Evolutionary conservation across 2,113 vertebrate genomes (phyloP).

Genomic region (Mola mola): DNA sequence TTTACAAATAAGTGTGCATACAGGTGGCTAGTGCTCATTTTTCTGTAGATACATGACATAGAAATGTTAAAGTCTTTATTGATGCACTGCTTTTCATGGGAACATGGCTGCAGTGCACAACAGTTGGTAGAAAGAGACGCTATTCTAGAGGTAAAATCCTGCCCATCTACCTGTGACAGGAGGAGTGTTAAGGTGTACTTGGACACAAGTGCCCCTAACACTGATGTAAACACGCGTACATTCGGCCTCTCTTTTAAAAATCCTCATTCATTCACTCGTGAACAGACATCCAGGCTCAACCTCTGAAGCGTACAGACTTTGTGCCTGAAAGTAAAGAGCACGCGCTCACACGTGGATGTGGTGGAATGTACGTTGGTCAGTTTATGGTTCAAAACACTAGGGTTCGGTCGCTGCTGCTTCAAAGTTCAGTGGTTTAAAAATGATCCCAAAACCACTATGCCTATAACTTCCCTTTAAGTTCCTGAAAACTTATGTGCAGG

Average conservation of each 20-base stretch:
- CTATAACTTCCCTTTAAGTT: slow-evolving; percentile 29
- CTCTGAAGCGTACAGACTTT: slow-evolving; percentile 47
- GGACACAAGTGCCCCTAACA: slow-evolving; percentile 54
- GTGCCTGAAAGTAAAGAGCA: slow-evolving; percentile 42
- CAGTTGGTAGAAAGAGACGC: slow-evolving; percentile 57
- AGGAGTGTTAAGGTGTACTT: slow-evolving; percentile 53
- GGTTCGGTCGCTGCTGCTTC: slow-evolving; percentile 73
- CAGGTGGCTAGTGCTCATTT: slow-evolving; percentile 69
- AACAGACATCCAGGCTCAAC: slow-evolving; percentile 40
- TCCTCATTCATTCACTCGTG: slow-evolving; percentile 44
- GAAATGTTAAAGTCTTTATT: slow-evolving; percentile 42
- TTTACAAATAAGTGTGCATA: slow-evolving; percentile 77
- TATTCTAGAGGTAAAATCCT: slow-evolving; percentile 65
- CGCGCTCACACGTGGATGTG: slow-evolving; percentile 30
- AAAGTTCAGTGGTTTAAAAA: slow-evolving; percentile 57
- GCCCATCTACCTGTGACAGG: slow-evolving; percentile 51
- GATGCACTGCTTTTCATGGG: no score
- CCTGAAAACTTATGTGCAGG: slow-evolving; percentile 54
- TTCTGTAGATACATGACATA: slow-evolving; percentile 47
- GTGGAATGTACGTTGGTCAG: slow-evolving; percentile 74
- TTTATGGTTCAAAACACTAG: slow-evolving; percentile 65
- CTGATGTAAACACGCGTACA: slow-evolving; percentile 58
- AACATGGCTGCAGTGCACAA: slow-evolving; percentile 39
- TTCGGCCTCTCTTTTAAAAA: slow-evolving; percentile 58
- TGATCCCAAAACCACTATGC: slow-evolving; percentile 73